Conservation (phyloP, 2,797 vertebrate genomes). For the Melanotaenia trifasciata region DNA sequence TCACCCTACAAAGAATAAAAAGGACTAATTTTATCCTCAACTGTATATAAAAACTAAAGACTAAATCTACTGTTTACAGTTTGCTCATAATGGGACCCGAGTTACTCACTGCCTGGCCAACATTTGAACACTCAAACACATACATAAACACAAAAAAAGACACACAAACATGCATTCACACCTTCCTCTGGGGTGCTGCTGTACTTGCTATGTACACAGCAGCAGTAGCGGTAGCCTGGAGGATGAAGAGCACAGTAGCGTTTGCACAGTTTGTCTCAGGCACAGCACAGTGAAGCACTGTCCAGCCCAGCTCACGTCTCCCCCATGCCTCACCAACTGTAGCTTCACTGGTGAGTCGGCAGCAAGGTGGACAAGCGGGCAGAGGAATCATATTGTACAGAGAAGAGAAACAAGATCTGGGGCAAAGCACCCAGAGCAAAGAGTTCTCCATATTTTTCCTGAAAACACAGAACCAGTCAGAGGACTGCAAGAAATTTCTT, state of each 20-base stretch:
- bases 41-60: constrained; percentile 63
- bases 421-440: constrained; percentile 22
- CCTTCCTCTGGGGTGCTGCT: constrained; percentile 44
- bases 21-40: constrained; percentile 28
- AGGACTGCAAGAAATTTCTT: constrained; percentile 54
- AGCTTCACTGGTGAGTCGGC: constrained; percentile 66
- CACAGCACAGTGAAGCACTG: constrained; percentile 71
- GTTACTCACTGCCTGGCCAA: constrained; percentile 77
- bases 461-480: constrained; percentile 30
- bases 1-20: constrained; percentile 23
- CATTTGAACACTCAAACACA: constrained; percentile 58
- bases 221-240: constrained; percentile 40
- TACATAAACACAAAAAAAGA: constrained; percentile 11
- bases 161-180: constrained; percentile 20
- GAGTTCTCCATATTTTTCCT: constrained; percentile 24
- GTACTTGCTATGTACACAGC: constrained; percentile 23
- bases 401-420: constrained; percentile 17
- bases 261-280: constrained; percentile 85
- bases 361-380: neutral
- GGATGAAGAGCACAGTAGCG: constrained; percentile 72
- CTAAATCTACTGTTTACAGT: constrained; percentile 74
- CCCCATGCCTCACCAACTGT: constrained; percentile 55
- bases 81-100: constrained; percentile 52
- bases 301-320: constrained; percentile 46
- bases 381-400: constrained; percentile 61